Conservation (phyloP, 2,797 vertebrate species). For the Columba guinea region DNA sequence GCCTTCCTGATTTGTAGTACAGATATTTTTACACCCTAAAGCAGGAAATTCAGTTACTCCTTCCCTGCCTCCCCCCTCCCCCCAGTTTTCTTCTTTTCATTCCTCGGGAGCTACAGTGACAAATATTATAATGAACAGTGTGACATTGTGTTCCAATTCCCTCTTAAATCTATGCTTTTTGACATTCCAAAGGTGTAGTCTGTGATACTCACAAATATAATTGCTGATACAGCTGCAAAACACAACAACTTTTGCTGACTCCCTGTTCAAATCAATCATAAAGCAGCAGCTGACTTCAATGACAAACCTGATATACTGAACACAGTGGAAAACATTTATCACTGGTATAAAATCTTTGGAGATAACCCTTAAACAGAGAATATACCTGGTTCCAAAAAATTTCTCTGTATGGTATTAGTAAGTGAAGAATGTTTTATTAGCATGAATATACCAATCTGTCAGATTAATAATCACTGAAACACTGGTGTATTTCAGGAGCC, state of each 20-base stretch:
- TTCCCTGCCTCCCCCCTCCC: rapidly evolving
- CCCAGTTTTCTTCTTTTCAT: neutral
- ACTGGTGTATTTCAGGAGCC: neutral
- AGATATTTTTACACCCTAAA: neutral
- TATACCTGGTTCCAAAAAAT: neutral
- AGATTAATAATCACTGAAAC: neutral
- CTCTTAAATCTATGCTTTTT: neutral
- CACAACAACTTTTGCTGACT: neutral
- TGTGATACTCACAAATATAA: neutral
- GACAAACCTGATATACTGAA: neutral
- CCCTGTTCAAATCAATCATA: neutral
- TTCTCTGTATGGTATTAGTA: neutral
- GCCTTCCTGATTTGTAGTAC: neutral
- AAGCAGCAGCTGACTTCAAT: neutral
- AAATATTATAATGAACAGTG: neutral
- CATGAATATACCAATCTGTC: neutral
- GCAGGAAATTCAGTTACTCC: neutral
- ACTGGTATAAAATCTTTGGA: neutral
- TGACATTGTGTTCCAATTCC: neutral
- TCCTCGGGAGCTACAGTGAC: neutral
- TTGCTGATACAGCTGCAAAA: neutral
- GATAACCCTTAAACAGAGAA: neutral
- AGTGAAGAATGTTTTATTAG: neutral
- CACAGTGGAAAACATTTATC: neutral
- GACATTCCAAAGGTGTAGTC: neutral